Base-by-base conservation (phyloP, 1,140 invertebrate species). In the Drosophila dunni region DNA sequence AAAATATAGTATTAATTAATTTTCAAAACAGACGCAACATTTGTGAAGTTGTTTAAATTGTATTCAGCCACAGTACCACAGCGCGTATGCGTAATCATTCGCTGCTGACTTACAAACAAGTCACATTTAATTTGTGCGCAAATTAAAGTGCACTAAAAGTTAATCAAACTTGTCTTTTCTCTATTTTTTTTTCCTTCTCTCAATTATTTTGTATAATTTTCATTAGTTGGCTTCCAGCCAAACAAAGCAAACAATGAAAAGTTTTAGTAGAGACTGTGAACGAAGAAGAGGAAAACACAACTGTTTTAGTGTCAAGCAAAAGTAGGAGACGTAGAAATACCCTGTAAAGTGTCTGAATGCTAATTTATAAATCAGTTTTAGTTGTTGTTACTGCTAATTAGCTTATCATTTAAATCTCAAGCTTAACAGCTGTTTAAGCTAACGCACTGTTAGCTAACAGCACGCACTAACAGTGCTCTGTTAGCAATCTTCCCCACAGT, bases 1-100 rank as follows among this genome's bases (percentile, higher is more conserved):
- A 82, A 86, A 70, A 79, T 83, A 81, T 81, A 64, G 62, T 64
- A 71, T 88, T 86, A 79, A 86, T 86, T 86, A 88, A 89, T 83
- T 86, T 88, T 88, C 44, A 82, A 88, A 86, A 79, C 79, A 86
- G 81, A 86, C 79, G 82, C 66, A 44, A 57, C 46, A 38, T 51
- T 74, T 63, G 51, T 51, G 20, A 11, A 46, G 40, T 40, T 13
- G 33, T 74, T 81, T 77, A 34, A 20, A 66, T 69, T 68, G 44
- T 50, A 48, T 40, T 66, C 38, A 46, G 8, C 34, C 24, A n/a
- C n/a, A n/a, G 51, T 7, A 11, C 11, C n/a, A 74, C 56, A 34
- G 42, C 13, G 64, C 76, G 73, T 78, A 74, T 80, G 63, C 20
- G 81, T 61, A 56, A 66, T 78, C 38, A 45, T 53, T 42, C 3